Conservation (phyloP, 2,888 invertebrate genomes). For the Spatulosminthurus flaviceps region DNA sequence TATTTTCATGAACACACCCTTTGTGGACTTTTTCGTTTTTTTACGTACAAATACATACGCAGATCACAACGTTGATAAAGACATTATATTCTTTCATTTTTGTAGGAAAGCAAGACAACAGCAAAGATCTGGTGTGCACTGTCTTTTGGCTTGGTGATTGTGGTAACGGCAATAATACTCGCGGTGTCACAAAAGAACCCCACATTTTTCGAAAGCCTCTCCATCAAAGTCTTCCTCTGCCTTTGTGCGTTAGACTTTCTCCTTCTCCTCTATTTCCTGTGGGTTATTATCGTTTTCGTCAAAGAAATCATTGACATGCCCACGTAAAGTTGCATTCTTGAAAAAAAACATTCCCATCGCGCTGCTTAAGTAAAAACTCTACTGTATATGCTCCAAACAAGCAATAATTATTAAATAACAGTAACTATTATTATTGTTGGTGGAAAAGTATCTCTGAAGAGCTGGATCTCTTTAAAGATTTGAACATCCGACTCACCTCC, state of each 20-base stretch:
- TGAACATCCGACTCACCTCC: neutral
- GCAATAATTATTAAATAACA: neutral
- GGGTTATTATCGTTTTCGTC: slow-evolving; percentile 64
- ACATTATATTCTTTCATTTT: too few species aligned
- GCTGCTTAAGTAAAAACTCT: neutral
- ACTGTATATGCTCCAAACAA: neutral
- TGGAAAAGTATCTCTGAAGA: neutral
- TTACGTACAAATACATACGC: too few species aligned
- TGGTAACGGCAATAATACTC: slow-evolving; percentile 63
- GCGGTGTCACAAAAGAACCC: slow-evolving; percentile 63
- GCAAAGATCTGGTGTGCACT: slow-evolving; percentile 63
- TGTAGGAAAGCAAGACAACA: slow-evolving; percentile 63
- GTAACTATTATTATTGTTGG: too few species aligned
- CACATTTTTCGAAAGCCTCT: slow-evolving; percentile 59
- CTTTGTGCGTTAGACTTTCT: slow-evolving; percentile 62
- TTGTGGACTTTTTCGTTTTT: too few species aligned
- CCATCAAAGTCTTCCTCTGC: slow-evolving; percentile 62
- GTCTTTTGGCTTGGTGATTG: slow-evolving; percentile 61
- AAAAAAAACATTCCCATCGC: neutral
- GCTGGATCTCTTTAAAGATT: neutral
- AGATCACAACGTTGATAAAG: too few species aligned
- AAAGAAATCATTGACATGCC: slow-evolving; percentile 63
- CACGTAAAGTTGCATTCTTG: neutral
- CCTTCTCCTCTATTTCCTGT: slow-evolving; percentile 63
- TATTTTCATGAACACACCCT: too few species aligned